Evolutionary conservation across 2,797 vertebrate species (phyloP), one percentile per base, ranked within the genome.

Genomic region (Pseudochromis fuscus): DNA sequence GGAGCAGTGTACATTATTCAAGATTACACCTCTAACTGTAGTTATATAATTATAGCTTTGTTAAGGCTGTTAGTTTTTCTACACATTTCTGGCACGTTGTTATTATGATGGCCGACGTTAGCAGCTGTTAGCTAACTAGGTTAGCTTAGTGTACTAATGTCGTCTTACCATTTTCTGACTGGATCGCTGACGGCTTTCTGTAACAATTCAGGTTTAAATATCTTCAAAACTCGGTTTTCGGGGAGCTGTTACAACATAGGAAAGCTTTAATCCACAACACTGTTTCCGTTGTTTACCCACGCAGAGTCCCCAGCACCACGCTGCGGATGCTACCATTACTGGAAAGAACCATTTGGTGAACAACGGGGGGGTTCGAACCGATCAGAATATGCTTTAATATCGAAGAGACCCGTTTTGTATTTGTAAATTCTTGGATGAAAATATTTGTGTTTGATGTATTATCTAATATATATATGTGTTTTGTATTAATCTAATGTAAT

Each of bases 121-220:
- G 64, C 65, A n/a, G 15, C 31, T 24, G 31, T 23, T 72, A 59
- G 84, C 81, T 82, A 51, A 65, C 31, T 28, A 8, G 5, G 31
- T 56, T 78, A 86, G 76, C 78, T 55, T 11, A 0, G 5, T 1
- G 19, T n/a, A 12, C 1, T 44, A 30, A 45, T 0, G 1, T 42
- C 5, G 0, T 0, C 77, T 82, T 72, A 93, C 91, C 91, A 93
- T 93, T 3, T 52, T 88, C 49, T 53, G 1, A 24, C 21, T 0
- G 18, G 10, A 2, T 64, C 1, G 49, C 27, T 45, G 37, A 0
- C 27, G 9, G 15, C 18, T 65, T 64, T 23, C 44, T 67, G 27
- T 8, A 2, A 42, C 19, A 10, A 1, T 0, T 19, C 10, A 0
- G 5, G 9, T 37, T 10, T 5, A 45, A 27, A 49, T 10, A 19